Evolutionary conservation across 2,113 vertebrate species (phyloP), one percentile per base, ranked within the genome.

Genomic region (Gasterosteus nipponicus): DNA sequence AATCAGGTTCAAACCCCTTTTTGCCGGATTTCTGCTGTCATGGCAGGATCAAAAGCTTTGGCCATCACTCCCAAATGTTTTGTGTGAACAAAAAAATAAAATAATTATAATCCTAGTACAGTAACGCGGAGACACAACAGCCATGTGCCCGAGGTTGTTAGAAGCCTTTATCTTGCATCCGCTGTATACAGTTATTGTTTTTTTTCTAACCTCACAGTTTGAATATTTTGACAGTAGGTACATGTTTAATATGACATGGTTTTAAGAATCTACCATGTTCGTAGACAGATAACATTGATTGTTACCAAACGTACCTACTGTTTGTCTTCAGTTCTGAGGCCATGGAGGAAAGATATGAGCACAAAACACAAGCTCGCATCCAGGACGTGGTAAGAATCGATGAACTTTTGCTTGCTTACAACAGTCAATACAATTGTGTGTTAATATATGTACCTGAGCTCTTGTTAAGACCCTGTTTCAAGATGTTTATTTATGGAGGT

Each of bases 371-470:
- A 14, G 81, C 71, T 81, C 90, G 70, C 80, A 87, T 95, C 77
- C 84, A 93, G 75, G 88, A 92, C 81, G 83, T 95, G 93, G 93
- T 94, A 91, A 92, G 86, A 63, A 79, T 67, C 26, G 31, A n/a
- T 70, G 9, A 38, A 38, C n/a, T 49, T n/a, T 44, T 77, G 5
- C 42, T 46, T 65, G 5, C 11, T 35, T 74, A 35, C 8, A 58
- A 68, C 7, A 22, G 1, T 54, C 44, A 22, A 44, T 53, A 22
- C 33, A 47, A 41, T 11, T 16, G 33, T 69, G 15, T 58, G 15
- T 42, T 8, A 58, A n/a, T 11, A 29, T 42, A 9, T 39, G 11
- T 47, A 56, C 12, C 51, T 57, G 53, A 29, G 22, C 18, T 63
- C 16, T 33, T 64, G 15, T 56, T 47, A 9, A 70, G 12, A 11